Percentiles rank a stretch among this genome's conserved stretches.
Evolutionary conservation across 1,140 invertebrate species (phyloP).

Genomic region (Lordiphosa collinella): DNA sequence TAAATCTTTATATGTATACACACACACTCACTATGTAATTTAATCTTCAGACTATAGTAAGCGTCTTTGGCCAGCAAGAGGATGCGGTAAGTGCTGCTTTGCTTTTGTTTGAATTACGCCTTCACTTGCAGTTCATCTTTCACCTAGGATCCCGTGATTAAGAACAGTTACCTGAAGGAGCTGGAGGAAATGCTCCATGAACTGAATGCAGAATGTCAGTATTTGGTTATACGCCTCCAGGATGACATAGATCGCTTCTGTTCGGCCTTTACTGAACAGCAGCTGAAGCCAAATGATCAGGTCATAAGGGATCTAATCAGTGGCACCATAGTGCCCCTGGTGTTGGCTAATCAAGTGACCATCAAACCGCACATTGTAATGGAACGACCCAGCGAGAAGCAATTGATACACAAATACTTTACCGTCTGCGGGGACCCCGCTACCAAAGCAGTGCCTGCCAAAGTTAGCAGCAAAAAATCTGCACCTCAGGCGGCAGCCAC

Average conservation of each 20-base stretch:
- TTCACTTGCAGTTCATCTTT: not conserved
- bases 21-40: too few species aligned
- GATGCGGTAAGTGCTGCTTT: slow-evolving; percentile 34
- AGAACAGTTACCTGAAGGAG: slow-evolving; percentile 48
- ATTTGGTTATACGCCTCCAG: slow-evolving; percentile 48
- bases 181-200: slow-evolving; percentile 56
- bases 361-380: slow-evolving; percentile 28
- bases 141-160: slow-evolving; percentile 39
- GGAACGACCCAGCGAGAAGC: slow-evolving; percentile 33
- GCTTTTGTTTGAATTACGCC: not conserved
- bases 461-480: not conserved
- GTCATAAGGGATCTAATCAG: slow-evolving; percentile 44
- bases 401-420: slow-evolving; percentile 48
- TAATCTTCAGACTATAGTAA: slow-evolving; percentile 43
- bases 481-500: not conserved
- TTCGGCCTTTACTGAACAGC: slow-evolving; percentile 43
- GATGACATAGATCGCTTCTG: slow-evolving; percentile 62
- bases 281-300: slow-evolving; percentile 33
- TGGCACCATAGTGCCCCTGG: slow-evolving; percentile 32
- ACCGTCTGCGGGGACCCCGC: not conserved
- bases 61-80: slow-evolving; percentile 28
- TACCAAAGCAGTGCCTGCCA: slow-evolving; percentile 5
- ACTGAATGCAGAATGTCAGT: slow-evolving; percentile 68
- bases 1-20: not conserved
- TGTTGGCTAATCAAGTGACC: slow-evolving; percentile 6